Percentiles rank a stretch among this genome's conserved stretches.
Conservation (phyloP, 1,140 invertebrate species). For the Drosophila tropicalis region DNA sequence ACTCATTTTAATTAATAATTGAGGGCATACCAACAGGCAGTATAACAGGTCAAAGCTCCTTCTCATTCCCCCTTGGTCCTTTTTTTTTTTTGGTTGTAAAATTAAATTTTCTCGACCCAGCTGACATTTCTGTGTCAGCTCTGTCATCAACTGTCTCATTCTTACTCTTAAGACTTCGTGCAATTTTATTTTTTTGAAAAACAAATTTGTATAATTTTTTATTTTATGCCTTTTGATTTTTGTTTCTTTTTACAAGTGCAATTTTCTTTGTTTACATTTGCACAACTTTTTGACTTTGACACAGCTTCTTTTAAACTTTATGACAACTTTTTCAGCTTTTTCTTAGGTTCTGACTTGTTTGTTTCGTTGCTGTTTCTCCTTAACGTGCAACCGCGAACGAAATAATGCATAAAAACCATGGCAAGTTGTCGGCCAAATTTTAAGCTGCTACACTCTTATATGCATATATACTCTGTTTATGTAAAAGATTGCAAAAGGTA, state of each 20-base stretch:
- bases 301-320: background rate
- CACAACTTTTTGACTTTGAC: constrained; percentile 1
- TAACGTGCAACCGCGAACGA: background rate
- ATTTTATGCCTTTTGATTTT: background rate
- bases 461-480: too few species aligned
- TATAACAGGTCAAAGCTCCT: constrained; percentile 38
- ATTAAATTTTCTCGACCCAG: constrained; percentile 5
- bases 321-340: background rate
- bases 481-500: too few species aligned
- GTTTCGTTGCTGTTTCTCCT: background rate
- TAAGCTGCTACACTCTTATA: background rate
- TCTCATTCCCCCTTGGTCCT: background rate
- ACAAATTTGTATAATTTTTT: background rate
- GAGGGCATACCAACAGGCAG: constrained; percentile 52
- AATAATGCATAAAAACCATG: background rate
- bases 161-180: background rate
- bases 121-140: background rate
- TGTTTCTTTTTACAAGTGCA: background rate
- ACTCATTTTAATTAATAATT: constrained; percentile 77
- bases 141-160: background rate
- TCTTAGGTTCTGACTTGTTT: background rate
- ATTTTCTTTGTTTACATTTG: constrained; percentile 4
- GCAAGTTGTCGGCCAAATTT: background rate
- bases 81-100: background rate
- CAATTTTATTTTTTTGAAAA: background rate